A percentile compares a stretch with the other conserved stretches of the same genome.
phyloP scores from a whole-genome alignment of 2,113 vertebrate species.

The Hirundichthys speculiger region DNA sequence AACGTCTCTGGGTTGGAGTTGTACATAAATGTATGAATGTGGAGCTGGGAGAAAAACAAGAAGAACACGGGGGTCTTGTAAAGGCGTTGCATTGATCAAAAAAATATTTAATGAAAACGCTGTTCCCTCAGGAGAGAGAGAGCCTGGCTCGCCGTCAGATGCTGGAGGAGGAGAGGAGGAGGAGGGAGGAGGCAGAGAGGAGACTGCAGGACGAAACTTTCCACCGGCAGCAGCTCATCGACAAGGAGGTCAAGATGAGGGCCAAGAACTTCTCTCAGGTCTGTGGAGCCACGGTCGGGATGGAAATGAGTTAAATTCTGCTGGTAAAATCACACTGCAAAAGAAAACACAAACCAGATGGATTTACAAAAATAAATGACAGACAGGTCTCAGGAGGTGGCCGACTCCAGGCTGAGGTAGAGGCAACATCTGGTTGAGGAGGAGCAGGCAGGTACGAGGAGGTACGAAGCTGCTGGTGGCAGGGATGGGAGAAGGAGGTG shows the following conservation, averaged over 20 bases:
- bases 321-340: too few species aligned
- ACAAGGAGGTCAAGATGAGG: conserved; percentile 95
- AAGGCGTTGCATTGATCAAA: conserved; percentile 26
- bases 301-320: too few species aligned
- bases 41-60: not conserved
- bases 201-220: conserved; percentile 89
- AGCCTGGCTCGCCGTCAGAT: conserved; percentile 87
- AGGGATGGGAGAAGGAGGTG: too few species aligned
- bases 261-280: conserved; percentile 97
- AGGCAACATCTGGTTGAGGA: too few species aligned
- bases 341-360: too few species aligned
- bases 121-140: conserved; percentile 87
- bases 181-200: conserved; percentile 90
- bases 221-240: conserved; percentile 90
- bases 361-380: too few species aligned
- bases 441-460: too few species aligned
- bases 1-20: not conserved
- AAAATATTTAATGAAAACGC: conserved; percentile 30
- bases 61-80: not conserved
- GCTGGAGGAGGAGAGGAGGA: conserved; percentile 91
- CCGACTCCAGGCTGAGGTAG: too few species aligned
- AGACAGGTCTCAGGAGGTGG: too few species aligned
- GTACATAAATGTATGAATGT: conserved; percentile 44
- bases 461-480: too few species aligned
- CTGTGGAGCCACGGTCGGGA: not conserved